Base-by-base conservation (phyloP, 2,888 invertebrate species). In the Drosophila multiciliata region DNA sequence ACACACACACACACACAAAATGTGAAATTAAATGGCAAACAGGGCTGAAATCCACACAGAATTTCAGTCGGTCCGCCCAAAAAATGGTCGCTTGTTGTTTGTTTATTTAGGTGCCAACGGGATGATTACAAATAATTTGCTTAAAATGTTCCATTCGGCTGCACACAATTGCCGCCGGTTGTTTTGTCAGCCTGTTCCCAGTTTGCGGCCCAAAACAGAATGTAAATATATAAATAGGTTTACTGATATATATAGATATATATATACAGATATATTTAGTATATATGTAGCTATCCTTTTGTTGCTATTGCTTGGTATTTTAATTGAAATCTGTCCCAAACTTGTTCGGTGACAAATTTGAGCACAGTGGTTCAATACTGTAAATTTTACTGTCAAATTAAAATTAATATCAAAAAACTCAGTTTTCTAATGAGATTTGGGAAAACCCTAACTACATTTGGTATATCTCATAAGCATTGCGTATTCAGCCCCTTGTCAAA, bases 41-140 rank as follows among this genome's bases (percentile, higher is more conserved):
- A 32, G 35, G 55, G 35, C 45, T 29, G 17, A 73, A 72, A 73
- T 59, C 50, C 68, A 60, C 42, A 29, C 42, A 29, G 40, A 48
- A 60, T 45, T 64, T 38, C 32, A n/a, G 67, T 52, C 36, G 52
- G 58, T 52, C 58, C 52, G 33, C 60, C 65, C 29, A 63, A 64
- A 67, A 78, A 83, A 76, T 70, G 62, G 60, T 42, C 50, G 60
- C 53, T 59, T 66, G 32, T 60, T 68, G 66, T 69, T 79, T 82
- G 83, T 88, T 86, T 66, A 67, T 73, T 88, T 78, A 79, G 84
- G 82, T 83, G 89, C 64, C 82, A 79, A 71, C 76, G 73, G 66
- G 68, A 83, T 81, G 87, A 83, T 85, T 87, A 76, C 83, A 87
- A 89, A 86, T 78, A 81, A 73, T 79, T 85, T 76, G 62, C 74